These are phyloP conservation scores for Pseudorasbora parva DNA, from an alignment of 2,113 vertebrate genomes.

Conservation along the genomic window DNA sequence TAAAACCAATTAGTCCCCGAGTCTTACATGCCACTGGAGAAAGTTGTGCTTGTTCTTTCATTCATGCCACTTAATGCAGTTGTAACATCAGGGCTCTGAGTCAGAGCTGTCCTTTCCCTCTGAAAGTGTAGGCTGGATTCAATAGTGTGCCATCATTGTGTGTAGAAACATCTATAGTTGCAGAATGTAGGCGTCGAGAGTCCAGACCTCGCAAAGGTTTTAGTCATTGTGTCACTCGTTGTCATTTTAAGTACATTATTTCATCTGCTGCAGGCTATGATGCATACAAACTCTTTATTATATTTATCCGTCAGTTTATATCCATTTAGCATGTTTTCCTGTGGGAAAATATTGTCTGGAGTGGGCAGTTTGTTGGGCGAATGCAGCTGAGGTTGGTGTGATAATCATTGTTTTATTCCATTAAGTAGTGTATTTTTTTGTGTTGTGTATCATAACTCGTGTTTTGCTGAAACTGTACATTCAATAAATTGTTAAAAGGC, in stretches of 20 bases:
- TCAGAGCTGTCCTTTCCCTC: background rate
- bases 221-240: background rate
- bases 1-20: background rate
- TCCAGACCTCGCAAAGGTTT: background rate
- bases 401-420: background rate
- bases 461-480: background rate
- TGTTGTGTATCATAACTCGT: background rate
- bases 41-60: background rate
- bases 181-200: background rate
- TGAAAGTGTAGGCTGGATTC: background rate
- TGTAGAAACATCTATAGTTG: background rate
- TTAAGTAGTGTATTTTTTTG: background rate
- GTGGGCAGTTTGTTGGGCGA: background rate
- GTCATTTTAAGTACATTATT: background rate
- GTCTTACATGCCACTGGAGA: background rate
- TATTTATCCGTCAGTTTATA: background rate
- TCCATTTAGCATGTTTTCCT: background rate
- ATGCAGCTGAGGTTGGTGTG: background rate
- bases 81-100: background rate
- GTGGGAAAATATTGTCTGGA: background rate
- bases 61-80: background rate
- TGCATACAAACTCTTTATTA: background rate
- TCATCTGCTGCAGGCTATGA: background rate
- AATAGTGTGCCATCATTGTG: background rate
- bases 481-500: background rate